Percentiles rank a stretch among this genome's conserved stretches.
Evolutionary conservation across 2,888 invertebrate species (phyloP).

Genomic region (Spatulosminthurus flaviceps): DNA sequence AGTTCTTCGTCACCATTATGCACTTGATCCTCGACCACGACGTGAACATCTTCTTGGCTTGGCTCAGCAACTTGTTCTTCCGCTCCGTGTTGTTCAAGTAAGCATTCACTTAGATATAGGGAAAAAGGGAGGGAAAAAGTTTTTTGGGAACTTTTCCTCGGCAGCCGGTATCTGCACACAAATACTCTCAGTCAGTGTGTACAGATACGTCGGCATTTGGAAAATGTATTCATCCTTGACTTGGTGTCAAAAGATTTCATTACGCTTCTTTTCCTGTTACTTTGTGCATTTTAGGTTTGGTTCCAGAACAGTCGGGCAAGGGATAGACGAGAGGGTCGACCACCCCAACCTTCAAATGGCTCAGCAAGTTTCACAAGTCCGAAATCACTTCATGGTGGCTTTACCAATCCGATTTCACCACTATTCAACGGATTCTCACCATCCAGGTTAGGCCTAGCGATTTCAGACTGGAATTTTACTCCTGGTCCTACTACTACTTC

Average conservation of each 20-base stretch:
- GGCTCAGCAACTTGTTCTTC: conserved; percentile 76
- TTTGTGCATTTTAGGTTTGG: conserved; percentile 86
- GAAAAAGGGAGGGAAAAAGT: conserved; percentile 7
- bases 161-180: not conserved
- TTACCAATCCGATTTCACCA: conserved; percentile 57
- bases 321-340: conserved; percentile 76
- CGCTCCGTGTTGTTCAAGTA: conserved; percentile 71
- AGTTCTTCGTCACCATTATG: conserved; percentile 87
- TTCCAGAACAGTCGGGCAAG: conserved; percentile 94
- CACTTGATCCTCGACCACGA: conserved; percentile 89
- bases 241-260: conserved; percentile 29
- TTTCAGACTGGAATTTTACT: conserved; percentile 40
- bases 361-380: conserved; percentile 39
- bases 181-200: no score
- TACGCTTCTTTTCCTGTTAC: conserved; percentile 25
- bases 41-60: conserved; percentile 92
- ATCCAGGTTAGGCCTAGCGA: conserved; percentile 49
- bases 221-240: conserved; percentile 27
- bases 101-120: conserved; percentile 63
- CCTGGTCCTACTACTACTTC: conserved; percentile 2
- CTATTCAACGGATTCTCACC: conserved; percentile 58
- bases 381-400: conserved; percentile 48
- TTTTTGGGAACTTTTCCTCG: not conserved
- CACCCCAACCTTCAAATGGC: conserved; percentile 54
- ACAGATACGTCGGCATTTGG: conserved; percentile 15